These are phyloP conservation scores for Onthophagus sagittarius DNA, from an alignment of 2,888 invertebrate species.

Conservation along the genomic window DNA sequence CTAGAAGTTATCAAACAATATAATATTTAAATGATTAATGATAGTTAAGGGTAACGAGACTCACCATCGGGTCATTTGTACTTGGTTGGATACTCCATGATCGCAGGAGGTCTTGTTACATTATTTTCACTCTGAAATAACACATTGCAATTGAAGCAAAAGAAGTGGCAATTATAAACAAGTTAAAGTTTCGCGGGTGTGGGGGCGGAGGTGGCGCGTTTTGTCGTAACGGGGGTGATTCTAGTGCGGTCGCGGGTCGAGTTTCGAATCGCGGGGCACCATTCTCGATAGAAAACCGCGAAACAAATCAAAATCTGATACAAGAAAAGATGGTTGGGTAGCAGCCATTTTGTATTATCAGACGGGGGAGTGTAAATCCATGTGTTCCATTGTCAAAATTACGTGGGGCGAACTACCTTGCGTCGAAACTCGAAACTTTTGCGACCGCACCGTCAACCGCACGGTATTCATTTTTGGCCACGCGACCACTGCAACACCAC, in stretches of 20 bases:
- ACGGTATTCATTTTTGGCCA: not conserved
- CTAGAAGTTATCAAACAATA: too few species aligned
- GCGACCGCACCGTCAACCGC: not conserved
- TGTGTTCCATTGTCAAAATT: constrained; percentile 48
- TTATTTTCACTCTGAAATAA: constrained; percentile 23
- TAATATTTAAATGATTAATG: too few species aligned
- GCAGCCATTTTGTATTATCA: constrained; percentile 50
- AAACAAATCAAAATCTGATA: constrained; percentile 25
- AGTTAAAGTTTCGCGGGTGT: constrained; percentile 11
- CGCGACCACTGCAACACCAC: not conserved
- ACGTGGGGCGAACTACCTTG: constrained; percentile 21
- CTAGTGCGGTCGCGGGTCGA: constrained; percentile 2
- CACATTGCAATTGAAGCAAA: constrained; percentile 18
- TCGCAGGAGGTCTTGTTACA: constrained; percentile 19
- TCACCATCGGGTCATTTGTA: constrained; percentile 23
- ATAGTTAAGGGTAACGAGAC: not conserved
- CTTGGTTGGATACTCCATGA: constrained; percentile 18
- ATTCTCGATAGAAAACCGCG: constrained; percentile 15
- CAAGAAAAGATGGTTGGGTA: constrained; percentile 28
- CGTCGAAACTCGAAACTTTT: constrained; percentile 3
- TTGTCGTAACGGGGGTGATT: not conserved
- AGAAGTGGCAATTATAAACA: constrained; percentile 25
- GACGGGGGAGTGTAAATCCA: constrained; percentile 52
- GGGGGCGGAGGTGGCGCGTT: constrained; percentile 5
- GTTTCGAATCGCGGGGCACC: constrained; percentile 15